Evolutionary conservation across 2,888 invertebrate species (phyloP).

Genomic region (Pyrrhia umbra): DNA sequence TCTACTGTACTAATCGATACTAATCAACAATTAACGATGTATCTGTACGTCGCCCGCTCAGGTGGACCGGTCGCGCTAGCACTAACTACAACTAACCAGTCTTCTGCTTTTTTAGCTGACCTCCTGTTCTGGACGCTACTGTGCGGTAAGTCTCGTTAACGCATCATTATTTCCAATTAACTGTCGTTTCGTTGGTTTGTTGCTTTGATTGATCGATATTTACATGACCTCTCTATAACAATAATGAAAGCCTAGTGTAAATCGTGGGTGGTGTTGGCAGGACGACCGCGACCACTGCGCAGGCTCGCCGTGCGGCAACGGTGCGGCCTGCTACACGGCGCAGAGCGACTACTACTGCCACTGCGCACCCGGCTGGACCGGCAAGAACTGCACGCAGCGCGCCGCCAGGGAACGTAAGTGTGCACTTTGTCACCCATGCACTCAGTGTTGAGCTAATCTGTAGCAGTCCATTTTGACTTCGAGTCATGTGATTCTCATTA

Average conservation of each 20-base stretch:
- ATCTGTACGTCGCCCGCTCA: conserved; percentile 42
- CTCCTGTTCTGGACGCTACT: conserved; percentile 85
- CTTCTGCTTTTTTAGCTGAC: conserved; percentile 87
- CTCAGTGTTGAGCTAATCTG: no score
- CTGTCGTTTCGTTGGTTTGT: not conserved
- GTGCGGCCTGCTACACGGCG: conserved; percentile 96
- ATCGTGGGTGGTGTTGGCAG: conserved; percentile 78
- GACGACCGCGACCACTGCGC: conserved; percentile 97
- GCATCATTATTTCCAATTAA: not conserved
- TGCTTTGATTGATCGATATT: not conserved
- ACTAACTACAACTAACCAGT: conserved; percentile 80
- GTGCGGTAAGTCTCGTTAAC: conserved; percentile 78
- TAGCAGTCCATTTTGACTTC: no score
- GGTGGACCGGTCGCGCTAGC: conserved; percentile 61
- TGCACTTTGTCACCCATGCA: not conserved
- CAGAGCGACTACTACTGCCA: conserved; percentile 97
- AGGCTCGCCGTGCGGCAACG: conserved; percentile 96
- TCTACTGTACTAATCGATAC: conserved; percentile 3
- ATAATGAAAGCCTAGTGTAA: not conserved
- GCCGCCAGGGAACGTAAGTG: conserved; percentile 84
- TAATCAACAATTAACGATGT: conserved; percentile 23
- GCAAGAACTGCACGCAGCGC: conserved; percentile 94
- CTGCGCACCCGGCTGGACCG: conserved; percentile 96
- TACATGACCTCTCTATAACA: not conserved
- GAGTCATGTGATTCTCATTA: no score